Evolutionary conservation across 2,888 invertebrate species (phyloP).

Genomic region (Drosophila colorata): DNA sequence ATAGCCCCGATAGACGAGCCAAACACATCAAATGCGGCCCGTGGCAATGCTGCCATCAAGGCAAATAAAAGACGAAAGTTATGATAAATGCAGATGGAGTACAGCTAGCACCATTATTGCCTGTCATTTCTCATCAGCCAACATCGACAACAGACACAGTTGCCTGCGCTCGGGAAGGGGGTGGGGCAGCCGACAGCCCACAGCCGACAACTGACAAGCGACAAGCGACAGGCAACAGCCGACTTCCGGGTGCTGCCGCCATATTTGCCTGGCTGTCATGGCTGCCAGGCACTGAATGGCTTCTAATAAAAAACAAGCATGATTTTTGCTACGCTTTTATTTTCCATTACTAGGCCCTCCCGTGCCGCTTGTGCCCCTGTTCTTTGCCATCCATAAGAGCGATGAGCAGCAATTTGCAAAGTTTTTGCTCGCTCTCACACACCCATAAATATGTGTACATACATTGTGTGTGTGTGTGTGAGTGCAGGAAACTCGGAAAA

Average conservation of each 20-base stretch:
- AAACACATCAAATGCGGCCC: constrained; percentile 30
- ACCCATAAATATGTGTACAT: neutral
- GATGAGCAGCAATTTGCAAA: constrained; percentile 77
- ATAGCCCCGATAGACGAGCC: constrained; percentile 23
- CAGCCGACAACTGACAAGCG: constrained; percentile 21
- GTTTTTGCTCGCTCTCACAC: constrained; percentile 64
- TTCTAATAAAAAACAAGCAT: constrained; percentile 70
- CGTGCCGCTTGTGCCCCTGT: neutral
- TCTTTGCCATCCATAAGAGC: constrained; percentile 42
- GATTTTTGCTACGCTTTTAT: constrained; percentile 73
- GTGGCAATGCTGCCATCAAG: constrained; percentile 51
- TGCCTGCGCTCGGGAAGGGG: neutral
- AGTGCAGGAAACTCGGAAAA: constrained; percentile 52
- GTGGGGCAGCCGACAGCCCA: constrained; percentile 13
- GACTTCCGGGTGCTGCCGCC: constrained; percentile 77
- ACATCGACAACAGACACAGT: constrained; percentile 37
- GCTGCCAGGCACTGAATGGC: constrained; percentile 69
- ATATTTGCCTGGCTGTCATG: constrained; percentile 66
- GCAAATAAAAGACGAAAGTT: constrained; percentile 73
- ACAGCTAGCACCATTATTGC: constrained; percentile 75
- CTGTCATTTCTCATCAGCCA: constrained; percentile 78
- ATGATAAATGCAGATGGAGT: constrained; percentile 81
- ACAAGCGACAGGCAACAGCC: constrained; percentile 53
- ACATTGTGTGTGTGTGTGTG: constrained; percentile 16
- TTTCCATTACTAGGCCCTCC: constrained; percentile 61